phyloP scores from a whole-genome alignment of 2,797 vertebrate genomes.

The Selene dorsalis region DNA sequence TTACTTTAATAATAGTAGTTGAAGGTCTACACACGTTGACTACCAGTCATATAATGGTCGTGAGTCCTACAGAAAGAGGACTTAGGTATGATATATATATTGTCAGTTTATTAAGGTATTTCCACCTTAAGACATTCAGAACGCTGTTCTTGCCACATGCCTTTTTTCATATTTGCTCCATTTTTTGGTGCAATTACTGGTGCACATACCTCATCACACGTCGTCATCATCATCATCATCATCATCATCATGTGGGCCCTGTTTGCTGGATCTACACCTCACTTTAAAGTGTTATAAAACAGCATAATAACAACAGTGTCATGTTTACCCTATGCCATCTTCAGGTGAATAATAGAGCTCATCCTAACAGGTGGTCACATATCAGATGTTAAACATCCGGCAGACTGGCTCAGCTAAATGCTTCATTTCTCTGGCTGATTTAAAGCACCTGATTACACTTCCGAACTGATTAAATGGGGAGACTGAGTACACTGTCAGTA shows the following conservation, averaged over 20 bases:
- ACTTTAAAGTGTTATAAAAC: not conserved
- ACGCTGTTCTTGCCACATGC: not conserved
- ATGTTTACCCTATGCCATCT: not conserved
- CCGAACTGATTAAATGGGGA: conserved; percentile 56
- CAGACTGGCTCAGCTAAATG: conserved; percentile 32
- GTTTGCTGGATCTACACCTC: not conserved
- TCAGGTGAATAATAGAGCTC: conserved; percentile 5
- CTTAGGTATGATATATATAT: not conserved
- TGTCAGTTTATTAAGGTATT: not conserved
- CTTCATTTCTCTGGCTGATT: conserved; percentile 60
- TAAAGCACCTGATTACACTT: conserved; percentile 71
- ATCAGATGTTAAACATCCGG: conserved; percentile 53
- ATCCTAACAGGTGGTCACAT: conserved; percentile 20
- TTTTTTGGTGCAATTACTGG: not conserved
- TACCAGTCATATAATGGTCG: not conserved
- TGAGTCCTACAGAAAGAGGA: not conserved
- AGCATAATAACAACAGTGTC: not conserved
- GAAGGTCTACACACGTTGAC: not conserved
- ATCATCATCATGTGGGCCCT: not conserved
- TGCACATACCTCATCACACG: not conserved
- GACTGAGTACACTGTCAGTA: conserved; percentile 60
- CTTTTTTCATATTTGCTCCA: not conserved
- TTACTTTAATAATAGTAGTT: not conserved
- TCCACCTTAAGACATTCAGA: not conserved
- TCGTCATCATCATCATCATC: too few relatives aligned